phyloP scores from a whole-genome alignment of 2,888 invertebrate genomes.

The Spialia ferax region DNA sequence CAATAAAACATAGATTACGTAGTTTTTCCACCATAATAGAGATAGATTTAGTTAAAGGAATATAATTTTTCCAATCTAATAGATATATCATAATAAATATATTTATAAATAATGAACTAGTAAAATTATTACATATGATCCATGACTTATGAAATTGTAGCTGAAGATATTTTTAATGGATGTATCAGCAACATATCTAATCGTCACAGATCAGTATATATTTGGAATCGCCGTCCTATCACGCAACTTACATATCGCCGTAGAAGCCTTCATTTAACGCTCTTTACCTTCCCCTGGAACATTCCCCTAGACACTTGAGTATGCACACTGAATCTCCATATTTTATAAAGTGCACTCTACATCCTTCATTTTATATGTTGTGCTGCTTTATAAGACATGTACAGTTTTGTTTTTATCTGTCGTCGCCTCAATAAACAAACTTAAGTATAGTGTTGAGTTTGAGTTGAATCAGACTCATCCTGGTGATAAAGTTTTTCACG shows the following conservation, averaged over 20 bases:
- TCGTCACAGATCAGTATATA: slow-evolving; percentile 53
- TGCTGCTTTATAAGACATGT: background rate
- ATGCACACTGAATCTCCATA: slow-evolving; percentile 21
- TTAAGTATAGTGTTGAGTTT: slow-evolving; percentile 1
- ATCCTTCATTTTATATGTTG: slow-evolving; percentile 13
- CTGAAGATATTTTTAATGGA: slow-evolving; percentile 54
- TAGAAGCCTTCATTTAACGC: slow-evolving; percentile 9
- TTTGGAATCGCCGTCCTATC: slow-evolving; percentile 72
- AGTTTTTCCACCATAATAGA: slow-evolving; percentile 53
- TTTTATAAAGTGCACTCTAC: background rate
- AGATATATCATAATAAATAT: slow-evolving; percentile 41
- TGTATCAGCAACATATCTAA: slow-evolving; percentile 58
- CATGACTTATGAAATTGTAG: slow-evolving; percentile 46
- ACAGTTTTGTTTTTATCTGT: background rate
- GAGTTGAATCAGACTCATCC: slow-evolving; percentile 5
- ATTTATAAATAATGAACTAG: slow-evolving; percentile 44
- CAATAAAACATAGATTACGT: slow-evolving; percentile 38
- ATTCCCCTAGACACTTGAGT: slow-evolving; percentile 3
- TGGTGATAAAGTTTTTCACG: slow-evolving; percentile 22
- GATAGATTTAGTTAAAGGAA: slow-evolving; percentile 38
- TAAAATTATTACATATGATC: slow-evolving; percentile 45
- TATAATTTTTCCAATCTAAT: slow-evolving; percentile 33
- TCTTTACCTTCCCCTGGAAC: slow-evolving; percentile 8
- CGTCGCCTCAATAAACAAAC: background rate
- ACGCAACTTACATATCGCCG: slow-evolving; percentile 77